Evolutionary conservation across 2,888 invertebrate species (phyloP).

Genomic region (Lasioglossum marginatum): DNA sequence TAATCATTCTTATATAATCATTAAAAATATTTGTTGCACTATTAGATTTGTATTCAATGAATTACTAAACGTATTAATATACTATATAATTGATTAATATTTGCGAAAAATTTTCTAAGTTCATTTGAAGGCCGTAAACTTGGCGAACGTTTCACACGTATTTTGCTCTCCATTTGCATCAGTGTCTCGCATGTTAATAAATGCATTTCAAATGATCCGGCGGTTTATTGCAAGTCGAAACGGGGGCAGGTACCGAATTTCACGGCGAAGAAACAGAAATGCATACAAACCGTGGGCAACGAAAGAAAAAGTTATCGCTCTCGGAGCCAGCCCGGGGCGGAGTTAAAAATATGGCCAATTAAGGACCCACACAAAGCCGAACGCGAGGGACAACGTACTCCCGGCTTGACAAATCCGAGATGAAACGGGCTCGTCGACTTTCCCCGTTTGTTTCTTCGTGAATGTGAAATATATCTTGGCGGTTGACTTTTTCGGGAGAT

Average conservation of each 20-base stretch:
- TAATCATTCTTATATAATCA: too few species aligned
- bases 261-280: conserved; percentile 37
- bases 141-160: not conserved
- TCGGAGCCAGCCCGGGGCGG: conserved; percentile 43
- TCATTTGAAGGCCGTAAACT: not conserved
- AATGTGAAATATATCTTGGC: conserved; percentile 39
- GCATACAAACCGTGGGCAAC: conserved; percentile 46
- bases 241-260: conserved; percentile 40
- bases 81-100: too few species aligned
- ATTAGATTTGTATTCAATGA: too few species aligned
- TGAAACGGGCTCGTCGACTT: conserved; percentile 48
- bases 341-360: conserved; percentile 75
- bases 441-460: conserved; percentile 32
- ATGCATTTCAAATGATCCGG: not conserved
- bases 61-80: too few species aligned
- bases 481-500: conserved; percentile 44
- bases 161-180: not conserved
- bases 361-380: conserved; percentile 59
- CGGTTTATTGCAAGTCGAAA: conserved; percentile 11
- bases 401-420: conserved; percentile 59
- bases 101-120: not conserved
- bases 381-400: conserved; percentile 53
- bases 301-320: conserved; percentile 71
- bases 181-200: not conserved
- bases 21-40: too few species aligned